phyloP scores from a whole-genome alignment of 2,113 vertebrate species.

The Isichthys henryi region DNA sequence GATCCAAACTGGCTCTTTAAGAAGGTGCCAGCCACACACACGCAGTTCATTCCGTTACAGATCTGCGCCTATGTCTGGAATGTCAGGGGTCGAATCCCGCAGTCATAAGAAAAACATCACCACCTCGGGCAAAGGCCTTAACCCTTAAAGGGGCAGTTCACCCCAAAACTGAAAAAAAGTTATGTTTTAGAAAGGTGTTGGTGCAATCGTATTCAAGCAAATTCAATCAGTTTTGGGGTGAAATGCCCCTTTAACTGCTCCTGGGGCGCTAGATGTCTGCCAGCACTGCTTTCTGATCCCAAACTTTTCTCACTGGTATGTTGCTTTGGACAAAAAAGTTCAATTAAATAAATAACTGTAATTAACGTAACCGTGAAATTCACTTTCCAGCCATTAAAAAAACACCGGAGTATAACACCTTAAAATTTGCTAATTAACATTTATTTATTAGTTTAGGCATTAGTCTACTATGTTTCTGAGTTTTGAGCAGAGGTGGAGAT shows the following conservation, averaged over 20 bases:
- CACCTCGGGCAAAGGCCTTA: background rate
- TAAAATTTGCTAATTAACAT: background rate
- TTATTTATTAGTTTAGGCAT: background rate
- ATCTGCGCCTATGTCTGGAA: background rate
- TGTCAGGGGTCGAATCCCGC: background rate
- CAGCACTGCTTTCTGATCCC: background rate
- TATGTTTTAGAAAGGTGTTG: background rate
- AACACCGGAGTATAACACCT: background rate
- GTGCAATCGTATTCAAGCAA: background rate
- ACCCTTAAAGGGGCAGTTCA: background rate
- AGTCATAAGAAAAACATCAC: background rate
- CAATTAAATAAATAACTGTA: no score
- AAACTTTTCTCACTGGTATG: background rate
- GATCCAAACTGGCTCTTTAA: background rate
- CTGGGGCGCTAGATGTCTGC: background rate
- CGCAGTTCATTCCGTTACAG: background rate
- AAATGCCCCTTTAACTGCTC: background rate
- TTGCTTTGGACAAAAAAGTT: background rate
- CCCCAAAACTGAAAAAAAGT: background rate
- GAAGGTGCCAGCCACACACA: background rate
- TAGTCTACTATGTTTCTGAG: background rate
- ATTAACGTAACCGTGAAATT: background rate
- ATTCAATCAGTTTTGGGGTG: background rate
- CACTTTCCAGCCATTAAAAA: background rate
- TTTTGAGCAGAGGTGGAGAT: no score